Base-by-base conservation (phyloP, 2,888 invertebrate genomes). In the Ellobium chinense region DNA sequence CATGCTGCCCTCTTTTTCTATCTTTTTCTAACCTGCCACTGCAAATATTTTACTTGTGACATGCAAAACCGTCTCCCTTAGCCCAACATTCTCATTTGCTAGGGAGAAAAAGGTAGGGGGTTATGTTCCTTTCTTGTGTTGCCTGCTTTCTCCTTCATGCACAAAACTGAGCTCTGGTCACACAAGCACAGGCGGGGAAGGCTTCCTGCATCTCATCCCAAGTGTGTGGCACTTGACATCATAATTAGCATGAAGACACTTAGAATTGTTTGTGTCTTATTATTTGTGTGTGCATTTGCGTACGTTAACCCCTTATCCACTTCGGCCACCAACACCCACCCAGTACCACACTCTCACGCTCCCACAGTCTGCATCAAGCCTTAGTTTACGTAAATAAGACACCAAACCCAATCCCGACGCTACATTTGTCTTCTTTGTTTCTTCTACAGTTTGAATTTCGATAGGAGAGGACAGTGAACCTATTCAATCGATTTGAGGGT, bases 381-480 rank as follows among this genome's bases (percentile, higher is more conserved):
- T 21, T 60, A 24, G 56, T 58, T 27, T 27, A 18, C 0, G 12
- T 27, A 36, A 60, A 37, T 0, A 36, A 2, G 14, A 29, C 14
- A n/a, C 1, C 36, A 66, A 36, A 37, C 27, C 14, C 34, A 72
- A 36, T 60, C 36, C 60, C 58, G 18, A 60, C 21, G 9, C 7
- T 46, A 18, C 18, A n/a, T 72, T 56, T 70, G 18, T 60, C 3
- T n/a, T 60, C 34, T 24, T 24, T 60, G 18, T 34, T 34, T 72
- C 37, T 37, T 34, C 58, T 77, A 1, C 76, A 60, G 54, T 39
- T 14, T 24, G 68, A 62, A 62, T 78, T 36, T 72, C 34, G 37
- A 37, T 72, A 62, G 36, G 62, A 54, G 9, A 18, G 36, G 66
- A 60, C 39, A 18, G n/a, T 46, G 1, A 9, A 60, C 14, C 60